Conservation (phyloP, 2,888 invertebrate genomes). For the Harpagoxenus sublaevis region DNA sequence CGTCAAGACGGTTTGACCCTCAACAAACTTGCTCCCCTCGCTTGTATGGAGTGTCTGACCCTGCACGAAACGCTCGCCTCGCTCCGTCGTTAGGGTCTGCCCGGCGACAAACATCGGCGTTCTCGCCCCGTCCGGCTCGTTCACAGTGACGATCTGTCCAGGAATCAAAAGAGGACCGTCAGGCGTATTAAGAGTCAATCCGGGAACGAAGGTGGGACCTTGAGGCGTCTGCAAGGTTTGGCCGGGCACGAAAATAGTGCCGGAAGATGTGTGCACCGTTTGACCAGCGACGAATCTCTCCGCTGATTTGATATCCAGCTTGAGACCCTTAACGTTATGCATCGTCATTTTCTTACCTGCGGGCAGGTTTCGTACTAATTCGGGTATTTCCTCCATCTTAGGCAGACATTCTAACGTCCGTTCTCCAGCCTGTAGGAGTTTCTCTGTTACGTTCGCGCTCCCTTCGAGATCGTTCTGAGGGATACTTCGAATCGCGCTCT, state of each 20-base stretch:
- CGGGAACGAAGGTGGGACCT: slow-evolving; percentile 91
- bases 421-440: slow-evolving; percentile 87
- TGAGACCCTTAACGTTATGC: slow-evolving; percentile 89
- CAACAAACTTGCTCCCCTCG: slow-evolving; percentile 88
- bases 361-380: slow-evolving; percentile 87
- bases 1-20: slow-evolving; percentile 89
- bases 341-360: slow-evolving; percentile 88
- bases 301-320: slow-evolving; percentile 89
- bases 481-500: slow-evolving; percentile 87
- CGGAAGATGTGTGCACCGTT: slow-evolving; percentile 90
- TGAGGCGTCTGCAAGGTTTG: slow-evolving; percentile 91
- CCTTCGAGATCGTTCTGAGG: slow-evolving; percentile 88
- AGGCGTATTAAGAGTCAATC: slow-evolving; percentile 90
- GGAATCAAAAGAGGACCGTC: slow-evolving; percentile 90
- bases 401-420: slow-evolving; percentile 89
- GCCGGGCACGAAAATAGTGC: slow-evolving; percentile 91
- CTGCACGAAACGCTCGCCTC: slow-evolving; percentile 88
- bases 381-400: slow-evolving; percentile 89
- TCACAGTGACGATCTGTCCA: slow-evolving; percentile 89
- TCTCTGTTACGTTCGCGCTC: slow-evolving; percentile 89
- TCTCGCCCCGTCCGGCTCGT: slow-evolving; percentile 87
- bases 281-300: slow-evolving; percentile 91
- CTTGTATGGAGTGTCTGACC: slow-evolving; percentile 89
- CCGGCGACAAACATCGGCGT: slow-evolving; percentile 90
- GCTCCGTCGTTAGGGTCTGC: slow-evolving; percentile 89